A percentile compares a stretch with the other conserved stretches of the same genome.
Conservation (phyloP, 2,888 invertebrate species). For the Agrilus mali region DNA sequence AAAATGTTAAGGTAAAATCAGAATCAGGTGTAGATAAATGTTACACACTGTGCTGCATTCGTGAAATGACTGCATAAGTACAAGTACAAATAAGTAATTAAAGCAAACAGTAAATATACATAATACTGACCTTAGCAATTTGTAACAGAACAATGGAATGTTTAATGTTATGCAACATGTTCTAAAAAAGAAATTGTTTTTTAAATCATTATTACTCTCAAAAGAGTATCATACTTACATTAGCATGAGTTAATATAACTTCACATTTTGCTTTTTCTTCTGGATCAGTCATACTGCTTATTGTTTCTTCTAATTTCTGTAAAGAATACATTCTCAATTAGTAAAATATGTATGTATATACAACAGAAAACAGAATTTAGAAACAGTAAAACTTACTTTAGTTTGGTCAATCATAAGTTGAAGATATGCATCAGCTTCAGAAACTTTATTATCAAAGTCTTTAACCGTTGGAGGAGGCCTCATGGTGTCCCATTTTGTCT, state of each 20-base stretch:
- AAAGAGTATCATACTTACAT: slow-evolving; percentile 43
- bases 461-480: slow-evolving; percentile 43
- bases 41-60: too few relatives aligned
- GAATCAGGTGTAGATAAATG: too few relatives aligned
- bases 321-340: slow-evolving; percentile 19
- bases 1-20: too few relatives aligned
- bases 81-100: neutral
- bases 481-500: slow-evolving; percentile 45
- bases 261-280: slow-evolving; percentile 57
- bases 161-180: slow-evolving; percentile 93
- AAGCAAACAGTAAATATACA: neutral
- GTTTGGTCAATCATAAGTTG: slow-evolving; percentile 92
- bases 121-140: slow-evolving; percentile 76
- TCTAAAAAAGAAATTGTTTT: slow-evolving; percentile 42
- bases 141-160: slow-evolving; percentile 96
- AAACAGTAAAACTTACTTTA: slow-evolving; percentile 40
- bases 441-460: slow-evolving; percentile 80
- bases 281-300: slow-evolving; percentile 45
- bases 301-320: slow-evolving; percentile 56
- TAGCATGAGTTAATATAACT: slow-evolving; percentile 59
- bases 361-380: too few relatives aligned
- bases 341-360: too few relatives aligned
- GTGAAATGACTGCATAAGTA: too few relatives aligned
- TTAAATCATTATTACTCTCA: neutral
- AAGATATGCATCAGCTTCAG: slow-evolving; percentile 92